Conservation (phyloP, 2,797 vertebrate genomes). For the Lepilemur ruficaudatus region DNA sequence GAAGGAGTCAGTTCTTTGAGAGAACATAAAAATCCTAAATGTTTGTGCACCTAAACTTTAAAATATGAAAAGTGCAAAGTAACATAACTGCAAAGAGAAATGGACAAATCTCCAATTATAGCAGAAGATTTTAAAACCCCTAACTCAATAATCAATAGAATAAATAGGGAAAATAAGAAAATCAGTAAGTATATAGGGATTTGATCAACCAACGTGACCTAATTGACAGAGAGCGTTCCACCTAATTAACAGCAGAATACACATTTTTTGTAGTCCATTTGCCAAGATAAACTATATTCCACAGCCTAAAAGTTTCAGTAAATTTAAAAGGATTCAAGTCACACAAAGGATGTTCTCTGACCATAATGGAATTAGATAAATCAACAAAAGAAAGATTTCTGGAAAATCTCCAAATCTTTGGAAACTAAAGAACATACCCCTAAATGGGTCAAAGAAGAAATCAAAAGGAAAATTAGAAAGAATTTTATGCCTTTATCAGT, state of each 20-base stretch:
- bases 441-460: no score
- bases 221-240: neutral
- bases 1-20: neutral
- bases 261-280: neutral
- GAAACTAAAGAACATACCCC: neutral
- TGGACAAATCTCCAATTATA: neutral
- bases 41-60: neutral
- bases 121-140: neutral
- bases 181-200: neutral
- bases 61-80: neutral
- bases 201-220: neutral
- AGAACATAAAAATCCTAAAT: neutral
- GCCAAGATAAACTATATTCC: neutral
- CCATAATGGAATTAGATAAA: conserved; percentile 4
- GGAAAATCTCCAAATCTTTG: conserved; percentile 1
- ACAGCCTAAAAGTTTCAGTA: neutral
- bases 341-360: neutral
- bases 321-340: neutral
- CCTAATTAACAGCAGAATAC: neutral
- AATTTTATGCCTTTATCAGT: no score
- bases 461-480: neutral
- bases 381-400: neutral
- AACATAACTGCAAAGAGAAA: neutral
- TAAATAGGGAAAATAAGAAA: neutral
- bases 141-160: neutral